Evolutionary conservation across 2,113 vertebrate species (phyloP).

Genomic region (Malurus melanocephalus): DNA sequence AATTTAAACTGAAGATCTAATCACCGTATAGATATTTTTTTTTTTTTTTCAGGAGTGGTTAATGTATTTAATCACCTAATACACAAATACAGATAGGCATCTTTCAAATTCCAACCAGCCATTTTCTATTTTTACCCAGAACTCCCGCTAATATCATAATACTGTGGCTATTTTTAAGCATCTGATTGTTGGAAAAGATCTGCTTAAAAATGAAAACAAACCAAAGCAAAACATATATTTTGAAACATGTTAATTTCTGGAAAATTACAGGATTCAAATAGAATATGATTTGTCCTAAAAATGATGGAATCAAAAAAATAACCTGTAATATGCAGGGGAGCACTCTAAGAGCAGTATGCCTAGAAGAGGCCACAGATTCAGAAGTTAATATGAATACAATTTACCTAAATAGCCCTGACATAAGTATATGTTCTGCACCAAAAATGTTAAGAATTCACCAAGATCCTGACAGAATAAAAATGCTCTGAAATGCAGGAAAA

Average conservation of each 20-base stretch:
- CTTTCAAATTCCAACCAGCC: accelerated
- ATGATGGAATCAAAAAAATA: neutral
- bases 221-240: neutral
- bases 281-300: neutral
- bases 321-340: neutral
- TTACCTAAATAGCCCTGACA: neutral
- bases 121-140: neutral
- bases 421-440: neutral
- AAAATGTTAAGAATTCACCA: neutral
- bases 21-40: neutral
- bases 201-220: neutral
- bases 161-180: neutral
- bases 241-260: neutral
- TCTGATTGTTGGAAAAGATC: neutral
- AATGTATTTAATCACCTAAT: neutral
- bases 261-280: neutral
- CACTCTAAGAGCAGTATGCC: neutral
- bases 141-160: neutral
- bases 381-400: neutral
- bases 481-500: neutral
- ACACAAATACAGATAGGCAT: neutral
- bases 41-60: neutral
- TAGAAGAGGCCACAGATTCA: neutral
- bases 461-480: neutral
- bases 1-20: neutral